Base-by-base conservation (phyloP, 2,113 vertebrate genomes). In the Myotis lucifugus region DNA sequence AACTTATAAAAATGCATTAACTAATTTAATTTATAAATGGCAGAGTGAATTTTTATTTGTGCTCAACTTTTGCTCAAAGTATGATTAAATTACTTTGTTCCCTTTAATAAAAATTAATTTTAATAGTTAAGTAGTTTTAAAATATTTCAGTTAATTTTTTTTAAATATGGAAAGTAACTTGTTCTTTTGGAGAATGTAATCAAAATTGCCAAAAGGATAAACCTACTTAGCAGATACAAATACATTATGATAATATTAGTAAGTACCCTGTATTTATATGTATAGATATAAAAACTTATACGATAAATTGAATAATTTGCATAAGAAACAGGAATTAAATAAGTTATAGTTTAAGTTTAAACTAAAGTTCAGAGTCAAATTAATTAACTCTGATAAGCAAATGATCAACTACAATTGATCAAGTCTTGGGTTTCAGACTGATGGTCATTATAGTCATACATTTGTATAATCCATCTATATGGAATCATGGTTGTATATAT, bases 281-380 rank as follows among this genome's bases (percentile, higher is more conserved):
- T 11, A 34, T 25, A n/a, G 12, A 40, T 37, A 27, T 8, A 81
- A 3, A 52, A 42, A 42, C 8, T 42, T 42, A 59, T 66, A 84
- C 52, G 13, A 23, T 2, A 91, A 78, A 69, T 29, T 23, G 9
- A 85, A 70, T 0, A 90, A 72, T 90, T 94, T 48, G 8, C 6
- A 48, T 42, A 67, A 50, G n/a, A 87, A 88, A 88, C 17, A 85
- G 0, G 50, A 88, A 40, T 54, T 50, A 90, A 56, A 48, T 84
- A 46, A 13, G 27, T 5, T n/a, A 32, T n/a, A 46, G 23, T 18
- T 18, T 90, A 40, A 6, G 66, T 11, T 42, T 67, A n/a, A 91
- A 74, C 48, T 40, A 77, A 92, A 94, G 46, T 77, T 82, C 11
- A 67, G 85, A 73, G 32, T 2, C 73, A 64, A 95, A 73, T 84